Base-by-base conservation (phyloP, 1,140 invertebrate species). In the Aphidius gifuensis region DNA sequence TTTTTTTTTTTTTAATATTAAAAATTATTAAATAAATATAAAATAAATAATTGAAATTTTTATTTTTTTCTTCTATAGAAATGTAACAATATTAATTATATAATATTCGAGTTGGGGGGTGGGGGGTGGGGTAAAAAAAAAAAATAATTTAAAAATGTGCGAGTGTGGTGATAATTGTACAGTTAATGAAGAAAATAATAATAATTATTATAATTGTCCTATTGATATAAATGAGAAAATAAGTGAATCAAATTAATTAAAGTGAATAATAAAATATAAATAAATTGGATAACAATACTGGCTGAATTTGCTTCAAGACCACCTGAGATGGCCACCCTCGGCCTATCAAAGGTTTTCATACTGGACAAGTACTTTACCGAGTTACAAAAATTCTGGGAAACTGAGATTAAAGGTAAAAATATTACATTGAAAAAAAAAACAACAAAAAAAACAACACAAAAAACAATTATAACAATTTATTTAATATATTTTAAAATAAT, bases 311-410 rank as follows among this genome's bases (percentile, higher is more conserved):
- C 74, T 64, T 55, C 55, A 32, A 61, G 61, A 69, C 57, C 61
- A 57, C 57, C 64, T 72, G 76, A 83, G 71, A 92, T 92, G 91
- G 92, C 92, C 86, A 94, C 92, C 77, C 85, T 95, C 80, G 93
- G 92, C 82, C 88, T 94, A 67, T 93, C 92, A 73, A 96, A 96
- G 86, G 93, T 96, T 79, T 96, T 96, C 87, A 96, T 96, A 80
- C 87, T 96, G 85, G 94, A 96, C 87, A 96, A 96, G 81, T 96
- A 96, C 82, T 96, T 96, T 80, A 95, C 92, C 65, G 93, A 96
- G 84, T 84, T 96, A 79, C 93, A 95, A 79, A 96, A 96, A 84
- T 96, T 94, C 83, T 96, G 93, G 93, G 93, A 96, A 82, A 96
- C 93, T 58, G 93, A 96, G 81, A 94, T 93, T 82, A 94, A 94